Base-by-base conservation (phyloP, 2,797 vertebrate species). In the Sebastes minor region DNA sequence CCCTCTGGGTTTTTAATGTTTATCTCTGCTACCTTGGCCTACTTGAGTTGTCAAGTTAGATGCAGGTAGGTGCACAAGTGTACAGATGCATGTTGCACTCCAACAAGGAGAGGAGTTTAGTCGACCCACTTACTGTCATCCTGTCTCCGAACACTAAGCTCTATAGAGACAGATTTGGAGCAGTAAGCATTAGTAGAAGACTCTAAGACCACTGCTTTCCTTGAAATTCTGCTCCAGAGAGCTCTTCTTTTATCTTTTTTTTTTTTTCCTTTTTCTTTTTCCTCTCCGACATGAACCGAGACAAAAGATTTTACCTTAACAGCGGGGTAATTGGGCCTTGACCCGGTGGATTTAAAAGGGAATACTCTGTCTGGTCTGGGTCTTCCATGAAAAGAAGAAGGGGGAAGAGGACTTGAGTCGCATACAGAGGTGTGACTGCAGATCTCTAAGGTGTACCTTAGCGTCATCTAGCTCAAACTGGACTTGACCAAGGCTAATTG, bases 121-220 rank as follows among this genome's bases (percentile, higher is more conserved):
- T 81, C 66, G 83, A 88, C 88, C 89, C 85, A 89, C 86, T 90
- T 92, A 76, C 82, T 88, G 83, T 85, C 88, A 85, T 80, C 74
- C 85, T 75, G 81, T 90, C 72, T 87, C 68, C 1, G 28, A 86
- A 85, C 82, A 74, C 85, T 84, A 88, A 86, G 82, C 84, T 82
- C 76, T 74, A n/a, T 56, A 74, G 84, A 87, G 88, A 88, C 83
- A 75, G 82, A 90, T 89, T 88, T 79, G 78, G 86, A 79, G 86
- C 86, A 86, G 77, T 67, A 74, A 82, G 81, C 77, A 76, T 86
- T 83, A 73, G 81, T 35, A 49, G 74, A 83, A 75, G 75, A 76
- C 65, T 86, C 71, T 23, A 68, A 88, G 71, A 86, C 71, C 76
- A 67, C 64, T 52, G 46, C 79, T 75, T 78, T 89, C 62, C 85